Evolutionary conservation across 2,113 vertebrate species (phyloP), one percentile per base, ranked within the genome.

Genomic region (Planiliza haematocheilus): DNA sequence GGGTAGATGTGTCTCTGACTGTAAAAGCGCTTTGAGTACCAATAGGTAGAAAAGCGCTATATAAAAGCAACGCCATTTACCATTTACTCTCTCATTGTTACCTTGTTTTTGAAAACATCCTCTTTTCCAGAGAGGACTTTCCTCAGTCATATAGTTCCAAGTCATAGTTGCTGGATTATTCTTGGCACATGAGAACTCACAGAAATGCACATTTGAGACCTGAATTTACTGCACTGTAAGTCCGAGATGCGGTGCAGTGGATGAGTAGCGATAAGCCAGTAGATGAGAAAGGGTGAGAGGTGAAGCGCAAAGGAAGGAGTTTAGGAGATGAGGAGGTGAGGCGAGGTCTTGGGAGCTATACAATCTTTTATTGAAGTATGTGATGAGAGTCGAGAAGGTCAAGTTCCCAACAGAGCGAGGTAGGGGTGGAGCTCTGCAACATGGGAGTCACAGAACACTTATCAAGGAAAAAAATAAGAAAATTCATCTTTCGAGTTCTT

Each of bases 361-460:
- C 41, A 71, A 42, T 70, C 14, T 49, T 74, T 89, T 87, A 87
- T 87, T 86, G 84, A 87, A 87, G 74, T 79, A 62, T 70, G 66
- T 59, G 76, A 69, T 77, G 65, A 77, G 69, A 83, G 82, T 62
- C 4, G 3, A 78, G 45, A 79, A 83, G 87, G 83, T 81, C 75
- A 79, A 66, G 73, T 62, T 82, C 64, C 67, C 79, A 69, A 55
- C 65, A 38, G 66, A 67, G 65, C 6, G 4, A 74, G 52, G 74
- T 48, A 75, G 53, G 53, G 78, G 62, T 67, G 63, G 79, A 86
- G 62, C 53, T n/a, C 38, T 17, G 65, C 53, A 62, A 45, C 82
- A 79, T 8, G 73, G 70, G 76, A 81, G 74, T 64, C 70, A 45
- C 71, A 52, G n/a, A n/a, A n/a, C n/a, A n/a, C n/a, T n/a, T n/a